A percentile compares a stretch with the other conserved stretches of the same genome.
Conservation (phyloP, 2,888 invertebrate species). For the Pristionchus exspectatus region DNA sequence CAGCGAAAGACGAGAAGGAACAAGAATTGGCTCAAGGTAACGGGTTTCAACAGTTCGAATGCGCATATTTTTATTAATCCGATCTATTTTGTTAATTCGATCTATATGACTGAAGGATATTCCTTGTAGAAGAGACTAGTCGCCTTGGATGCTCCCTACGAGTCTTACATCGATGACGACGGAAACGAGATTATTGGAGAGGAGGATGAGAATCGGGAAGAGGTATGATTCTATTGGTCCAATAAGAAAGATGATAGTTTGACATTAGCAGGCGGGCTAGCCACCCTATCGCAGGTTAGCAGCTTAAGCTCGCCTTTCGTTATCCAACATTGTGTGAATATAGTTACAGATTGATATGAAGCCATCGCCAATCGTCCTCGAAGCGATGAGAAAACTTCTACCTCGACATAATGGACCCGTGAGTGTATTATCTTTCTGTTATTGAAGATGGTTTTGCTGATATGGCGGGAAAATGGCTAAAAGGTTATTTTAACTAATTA, state of each 20-base stretch:
- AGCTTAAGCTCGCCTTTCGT: no score
- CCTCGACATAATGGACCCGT: not conserved
- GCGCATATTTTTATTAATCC: not conserved
- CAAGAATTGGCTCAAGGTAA: slow-evolving; percentile 48
- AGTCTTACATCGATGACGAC: not conserved
- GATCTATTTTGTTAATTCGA: not conserved
- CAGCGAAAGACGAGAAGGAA: slow-evolving; percentile 44
- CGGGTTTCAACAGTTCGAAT: not conserved
- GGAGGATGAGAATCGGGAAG: slow-evolving; percentile 24
- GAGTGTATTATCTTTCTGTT: not conserved
- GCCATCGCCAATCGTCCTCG: slow-evolving; percentile 19
- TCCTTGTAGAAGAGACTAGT: slow-evolving; percentile 25
- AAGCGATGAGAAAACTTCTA: slow-evolving; percentile 5
- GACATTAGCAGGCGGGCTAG: no score
- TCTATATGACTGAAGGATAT: not conserved
- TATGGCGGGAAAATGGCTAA: no score
- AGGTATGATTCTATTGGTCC: not conserved
- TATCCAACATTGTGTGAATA: not conserved
- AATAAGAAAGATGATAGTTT: not conserved
- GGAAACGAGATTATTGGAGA: not conserved
- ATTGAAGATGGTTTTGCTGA: not conserved
- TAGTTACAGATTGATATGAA: slow-evolving; percentile 10
- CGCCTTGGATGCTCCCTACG: not conserved
- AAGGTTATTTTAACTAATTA: no score
- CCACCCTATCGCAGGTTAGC: no score